phyloP scores from a whole-genome alignment of 2,888 invertebrate species.

The Dexiosoma caninum region DNA sequence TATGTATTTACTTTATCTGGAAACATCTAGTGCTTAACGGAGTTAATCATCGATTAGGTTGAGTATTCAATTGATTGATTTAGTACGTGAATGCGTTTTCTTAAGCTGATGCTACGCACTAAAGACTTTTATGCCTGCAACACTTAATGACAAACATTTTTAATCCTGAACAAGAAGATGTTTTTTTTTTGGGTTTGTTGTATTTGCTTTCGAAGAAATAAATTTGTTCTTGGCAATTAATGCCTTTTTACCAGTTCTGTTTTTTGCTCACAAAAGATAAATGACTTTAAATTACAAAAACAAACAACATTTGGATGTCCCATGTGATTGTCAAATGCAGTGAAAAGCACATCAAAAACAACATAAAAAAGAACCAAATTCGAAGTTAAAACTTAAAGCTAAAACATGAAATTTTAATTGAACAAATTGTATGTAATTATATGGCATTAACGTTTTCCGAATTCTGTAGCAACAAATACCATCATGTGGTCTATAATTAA shows the following conservation, averaged over 20 bases:
- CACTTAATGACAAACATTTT: conserved; percentile 42
- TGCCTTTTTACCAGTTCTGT: conserved; percentile 22
- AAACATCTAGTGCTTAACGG: conserved; percentile 9
- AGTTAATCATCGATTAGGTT: neutral
- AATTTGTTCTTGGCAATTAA: conserved; percentile 41
- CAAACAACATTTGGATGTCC: conserved; percentile 19
- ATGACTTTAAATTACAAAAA: conserved; percentile 31
- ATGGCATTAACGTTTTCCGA: conserved; percentile 44
- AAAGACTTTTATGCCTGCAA: too few species aligned
- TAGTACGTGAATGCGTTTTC: conserved; percentile 9
- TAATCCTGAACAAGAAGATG: conserved; percentile 28
- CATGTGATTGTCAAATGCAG: neutral
- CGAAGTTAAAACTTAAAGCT: conserved; percentile 19
- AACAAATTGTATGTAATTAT: conserved; percentile 65
- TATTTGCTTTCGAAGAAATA: neutral
- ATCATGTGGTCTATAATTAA: conserved; percentile 46
- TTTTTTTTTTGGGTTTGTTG: neutral
- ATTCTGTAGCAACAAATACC: conserved; percentile 19
- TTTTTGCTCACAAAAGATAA: conserved; percentile 15
- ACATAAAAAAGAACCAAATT: conserved; percentile 17
- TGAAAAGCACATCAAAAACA: neutral
- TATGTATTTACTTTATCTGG: conserved; percentile 38
- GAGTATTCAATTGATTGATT: conserved; percentile 32
- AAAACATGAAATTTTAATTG: conserved; percentile 65
- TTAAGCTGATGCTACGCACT: neutral